Evolutionary conservation across 2,113 vertebrate species (phyloP).

Genomic region (Rhynchopsitta pachyrhyncha): DNA sequence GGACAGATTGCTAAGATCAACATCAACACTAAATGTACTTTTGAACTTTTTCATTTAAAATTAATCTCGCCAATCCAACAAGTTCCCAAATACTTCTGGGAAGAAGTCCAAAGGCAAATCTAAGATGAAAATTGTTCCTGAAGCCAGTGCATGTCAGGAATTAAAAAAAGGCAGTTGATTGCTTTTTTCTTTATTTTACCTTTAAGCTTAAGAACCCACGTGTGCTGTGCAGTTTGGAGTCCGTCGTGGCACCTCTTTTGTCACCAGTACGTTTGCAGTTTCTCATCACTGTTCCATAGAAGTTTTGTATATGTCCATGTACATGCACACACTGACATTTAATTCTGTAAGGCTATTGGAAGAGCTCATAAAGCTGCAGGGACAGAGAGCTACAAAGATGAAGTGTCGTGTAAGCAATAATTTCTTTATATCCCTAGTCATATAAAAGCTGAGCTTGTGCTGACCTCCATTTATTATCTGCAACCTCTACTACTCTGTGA

Average conservation of each 20-base stretch:
- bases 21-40: conserved; percentile 32
- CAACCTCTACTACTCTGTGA: not conserved
- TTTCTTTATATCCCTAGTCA: not conserved
- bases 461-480: not conserved
- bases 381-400: not conserved
- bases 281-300: not conserved
- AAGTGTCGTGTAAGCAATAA: not conserved
- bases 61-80: conserved; percentile 47
- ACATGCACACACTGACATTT: not conserved
- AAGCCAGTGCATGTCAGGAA: conserved; percentile 35
- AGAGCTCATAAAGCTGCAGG: not conserved
- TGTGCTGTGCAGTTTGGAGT: conserved; percentile 17
- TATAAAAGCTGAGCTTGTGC: not conserved
- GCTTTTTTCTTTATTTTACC: conserved; percentile 27
- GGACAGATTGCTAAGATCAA: conserved; percentile 47
- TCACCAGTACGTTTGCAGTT: conserved; percentile 24
- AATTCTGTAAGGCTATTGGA: conserved; percentile 18
- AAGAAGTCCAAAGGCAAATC: conserved; percentile 22
- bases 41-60: conserved; percentile 66
- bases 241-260: conserved; percentile 10
- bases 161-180: conserved; percentile 58
- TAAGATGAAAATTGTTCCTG: conserved; percentile 54
- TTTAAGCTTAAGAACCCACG: conserved; percentile 56
- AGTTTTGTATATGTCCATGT: not conserved
- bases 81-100: conserved; percentile 16